Base-by-base conservation (phyloP, 1,140 invertebrate genomes). In the Drosophila busckii region DNA sequence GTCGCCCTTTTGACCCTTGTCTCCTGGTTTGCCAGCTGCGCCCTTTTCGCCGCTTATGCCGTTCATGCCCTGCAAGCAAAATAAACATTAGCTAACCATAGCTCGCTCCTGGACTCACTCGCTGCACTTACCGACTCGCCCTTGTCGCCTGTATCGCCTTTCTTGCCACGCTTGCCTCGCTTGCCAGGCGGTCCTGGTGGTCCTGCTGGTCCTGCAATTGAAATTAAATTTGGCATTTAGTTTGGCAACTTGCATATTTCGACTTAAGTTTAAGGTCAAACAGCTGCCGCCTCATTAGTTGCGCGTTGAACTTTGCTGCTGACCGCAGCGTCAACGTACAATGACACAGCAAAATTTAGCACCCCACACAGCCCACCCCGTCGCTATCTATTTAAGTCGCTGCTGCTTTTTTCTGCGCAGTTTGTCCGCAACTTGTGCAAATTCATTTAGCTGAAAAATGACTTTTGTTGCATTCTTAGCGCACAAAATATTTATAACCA, bases 21-120 rank as follows among this genome's bases (percentile, higher is more conserved):
- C 94, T 3, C 97, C 96, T 29, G 92, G 91, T 80, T 91, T 90
- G 29, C 96, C 96, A 93, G 97, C 89, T 22, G 96, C 95, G 83
- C 96, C 96, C 91, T 98, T 97, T 6, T 96, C 95, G 83, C 97
- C 97, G 87, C 95, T 94, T 87, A 97, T 90, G 69, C 96, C 97
- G 83, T 96, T 97, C 12, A 96, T 95, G 70, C 96, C 96, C 96
- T 98, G 34, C 2, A 10, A 13, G 12, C 34, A n/a, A 89, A 31
- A 16, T 54, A 35, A 42, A 7, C 4, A 41, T 12, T 23, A 19
- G 7, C 3, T 28, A 29, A 38, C 45, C 23, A 42, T 23, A 28
- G 13, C 34, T 17, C 8, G 9, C 25, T 31, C 23, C 26, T 7
- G 19, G n/a, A 31, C 23, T 4, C 7, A n/a, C 8, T 5, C 31